These are phyloP conservation scores for Ictalurus furcatus DNA, from an alignment of 2,113 vertebrate genomes.

Conservation along the genomic window DNA sequence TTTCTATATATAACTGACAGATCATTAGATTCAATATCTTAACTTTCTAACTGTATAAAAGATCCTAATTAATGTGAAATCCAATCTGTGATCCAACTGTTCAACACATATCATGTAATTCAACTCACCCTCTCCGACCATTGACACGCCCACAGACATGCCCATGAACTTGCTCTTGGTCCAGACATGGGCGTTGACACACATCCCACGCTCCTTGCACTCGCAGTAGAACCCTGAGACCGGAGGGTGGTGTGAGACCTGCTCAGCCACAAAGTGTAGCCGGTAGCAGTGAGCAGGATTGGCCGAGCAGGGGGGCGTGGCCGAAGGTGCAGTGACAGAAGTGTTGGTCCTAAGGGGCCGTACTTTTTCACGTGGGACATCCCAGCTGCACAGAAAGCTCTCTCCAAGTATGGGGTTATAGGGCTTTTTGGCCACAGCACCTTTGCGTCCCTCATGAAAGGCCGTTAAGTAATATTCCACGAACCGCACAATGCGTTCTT, in stretches of 20 bases:
- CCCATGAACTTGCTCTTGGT: slow-evolving; percentile 97
- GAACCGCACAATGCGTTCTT: slow-evolving; percentile 86
- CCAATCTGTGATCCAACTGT: background rate
- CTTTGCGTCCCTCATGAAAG: slow-evolving; percentile 89
- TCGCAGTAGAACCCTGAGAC: slow-evolving; percentile 93
- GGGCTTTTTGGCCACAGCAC: slow-evolving; percentile 90
- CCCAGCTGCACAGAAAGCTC: slow-evolving; percentile 89
- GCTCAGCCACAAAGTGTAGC: slow-evolving; percentile 87
- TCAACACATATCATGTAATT: background rate
- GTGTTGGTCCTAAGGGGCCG: slow-evolving; percentile 69
- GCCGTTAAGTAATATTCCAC: slow-evolving; percentile 93
- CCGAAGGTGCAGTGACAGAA: slow-evolving; percentile 57
- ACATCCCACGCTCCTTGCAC: slow-evolving; percentile 87
- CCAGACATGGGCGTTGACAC: slow-evolving; percentile 86
- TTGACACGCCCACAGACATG: slow-evolving; percentile 92
- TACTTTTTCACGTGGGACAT: slow-evolving; percentile 81
- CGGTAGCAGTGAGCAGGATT: slow-evolving; percentile 66
- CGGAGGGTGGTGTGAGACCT: slow-evolving; percentile 89
- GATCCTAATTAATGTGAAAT: background rate
- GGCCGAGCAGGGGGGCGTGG: slow-evolving; percentile 58
- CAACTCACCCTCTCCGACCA: slow-evolving; percentile 89
- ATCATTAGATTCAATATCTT: background rate
- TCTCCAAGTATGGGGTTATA: slow-evolving; percentile 92
- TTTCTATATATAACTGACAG: background rate
- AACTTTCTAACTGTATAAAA: background rate